phyloP scores from a whole-genome alignment of 2,888 invertebrate genomes.

The Scaptomyza parva region DNA sequence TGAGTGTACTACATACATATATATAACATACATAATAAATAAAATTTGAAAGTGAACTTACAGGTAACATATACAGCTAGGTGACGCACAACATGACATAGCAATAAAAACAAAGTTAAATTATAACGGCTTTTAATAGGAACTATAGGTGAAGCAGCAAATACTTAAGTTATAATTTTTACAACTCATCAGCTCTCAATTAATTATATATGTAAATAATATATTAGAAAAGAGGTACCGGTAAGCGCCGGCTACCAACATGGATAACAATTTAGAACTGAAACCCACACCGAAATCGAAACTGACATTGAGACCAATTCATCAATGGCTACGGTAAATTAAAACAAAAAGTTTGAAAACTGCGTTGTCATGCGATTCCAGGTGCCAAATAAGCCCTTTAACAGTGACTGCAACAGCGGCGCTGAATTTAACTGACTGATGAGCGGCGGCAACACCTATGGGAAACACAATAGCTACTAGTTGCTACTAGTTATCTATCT shows the following conservation, averaged over 20 bases:
- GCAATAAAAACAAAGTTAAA: conserved; percentile 33
- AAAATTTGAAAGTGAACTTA: conserved; percentile 12
- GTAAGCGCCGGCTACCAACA: conserved; percentile 62
- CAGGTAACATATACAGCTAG: conserved; percentile 12
- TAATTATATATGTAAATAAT: conserved; percentile 57
- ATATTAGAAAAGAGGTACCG: conserved; percentile 54
- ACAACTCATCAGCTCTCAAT: conserved; percentile 80
- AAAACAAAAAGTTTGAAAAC: conserved; percentile 6
- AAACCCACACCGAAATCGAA: conserved; percentile 53
- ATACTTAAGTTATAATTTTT: conserved; percentile 71
- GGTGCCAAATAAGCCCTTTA: conserved; percentile 37
- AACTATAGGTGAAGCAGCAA: conserved; percentile 6
- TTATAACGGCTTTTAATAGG: background rate
- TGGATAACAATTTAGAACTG: conserved; percentile 10
- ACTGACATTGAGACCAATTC: conserved; percentile 34
- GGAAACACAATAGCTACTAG: conserved; percentile 42
- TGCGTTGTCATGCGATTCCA: conserved; percentile 55
- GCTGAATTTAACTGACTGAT: conserved; percentile 28
- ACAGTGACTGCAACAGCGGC: background rate
- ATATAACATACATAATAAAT: too few relatives aligned
- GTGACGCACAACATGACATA: conserved; percentile 59
- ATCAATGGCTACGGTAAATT: conserved; percentile 5
- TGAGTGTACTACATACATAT: too few relatives aligned
- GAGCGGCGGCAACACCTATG: conserved; percentile 68
- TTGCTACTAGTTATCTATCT: too few relatives aligned